Percentiles rank a stretch among this genome's conserved stretches.
Evolutionary conservation across 2,113 vertebrate species (phyloP).

Genomic region (Lethenteron camtschaticum): DNA sequence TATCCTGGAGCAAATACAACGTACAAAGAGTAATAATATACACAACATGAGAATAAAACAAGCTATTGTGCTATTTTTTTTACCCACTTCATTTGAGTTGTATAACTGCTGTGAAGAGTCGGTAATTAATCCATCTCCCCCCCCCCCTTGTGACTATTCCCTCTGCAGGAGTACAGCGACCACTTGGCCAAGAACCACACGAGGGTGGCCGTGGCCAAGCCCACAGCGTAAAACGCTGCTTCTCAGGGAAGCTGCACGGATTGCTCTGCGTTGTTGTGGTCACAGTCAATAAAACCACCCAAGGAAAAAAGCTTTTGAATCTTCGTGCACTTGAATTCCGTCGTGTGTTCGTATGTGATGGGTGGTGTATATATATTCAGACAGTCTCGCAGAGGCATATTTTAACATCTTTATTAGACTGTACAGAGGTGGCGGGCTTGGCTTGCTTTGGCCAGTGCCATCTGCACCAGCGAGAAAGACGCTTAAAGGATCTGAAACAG

Average conservation of each 20-base stretch:
- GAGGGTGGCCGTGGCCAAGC: constrained; percentile 67
- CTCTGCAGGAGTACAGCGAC: constrained; percentile 73
- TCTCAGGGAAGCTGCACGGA: too few relatives aligned
- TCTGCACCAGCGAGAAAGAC: too few relatives aligned
- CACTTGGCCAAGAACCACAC: constrained; percentile 92
- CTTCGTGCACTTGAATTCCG: too few relatives aligned
- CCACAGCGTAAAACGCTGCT: constrained; percentile 20
- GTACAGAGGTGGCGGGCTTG: too few relatives aligned
- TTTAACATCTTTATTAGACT: too few relatives aligned
- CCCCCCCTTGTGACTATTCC: not conserved
- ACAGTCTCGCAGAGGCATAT: too few relatives aligned
- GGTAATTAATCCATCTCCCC: not conserved
- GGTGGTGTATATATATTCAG: too few relatives aligned
- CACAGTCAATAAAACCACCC: constrained; percentile 9
- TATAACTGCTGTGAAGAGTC: not conserved
- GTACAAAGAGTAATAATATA: not conserved
- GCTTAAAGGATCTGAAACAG: not conserved
- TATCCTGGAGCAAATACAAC: not conserved
- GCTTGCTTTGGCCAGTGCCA: too few relatives aligned
- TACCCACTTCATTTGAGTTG: not conserved
- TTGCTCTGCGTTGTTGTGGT: constrained; percentile 23
- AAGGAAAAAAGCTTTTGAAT: constrained; percentile 3
- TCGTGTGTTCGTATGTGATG: too few relatives aligned
- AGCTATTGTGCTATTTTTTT: not conserved
- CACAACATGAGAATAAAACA: not conserved